Conservation (phyloP, 1,140 invertebrate genomes). For the Procambarus clarkii region DNA sequence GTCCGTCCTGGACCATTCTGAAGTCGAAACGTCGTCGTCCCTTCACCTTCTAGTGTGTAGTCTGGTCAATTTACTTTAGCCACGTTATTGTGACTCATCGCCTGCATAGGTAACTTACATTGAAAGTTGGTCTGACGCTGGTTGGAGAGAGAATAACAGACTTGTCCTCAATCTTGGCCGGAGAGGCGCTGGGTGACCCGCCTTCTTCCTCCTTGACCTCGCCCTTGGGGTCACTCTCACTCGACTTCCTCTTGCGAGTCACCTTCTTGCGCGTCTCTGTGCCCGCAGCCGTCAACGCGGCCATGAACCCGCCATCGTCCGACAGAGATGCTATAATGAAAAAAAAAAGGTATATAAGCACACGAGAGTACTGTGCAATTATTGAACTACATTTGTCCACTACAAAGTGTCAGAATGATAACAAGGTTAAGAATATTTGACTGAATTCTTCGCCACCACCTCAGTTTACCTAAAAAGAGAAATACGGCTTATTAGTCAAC, state of each 20-base stretch:
- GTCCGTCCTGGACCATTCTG: too few species aligned
- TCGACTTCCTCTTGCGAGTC: constrained; percentile 55
- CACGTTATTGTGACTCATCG: too few species aligned
- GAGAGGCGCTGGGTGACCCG: constrained; percentile 3
- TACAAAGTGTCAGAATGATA: too few species aligned
- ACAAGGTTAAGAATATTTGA: too few species aligned
- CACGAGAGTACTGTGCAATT: too few species aligned
- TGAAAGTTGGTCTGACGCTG: constrained; percentile 48
- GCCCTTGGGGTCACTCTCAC: constrained; percentile 37
- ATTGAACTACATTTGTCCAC: too few species aligned
- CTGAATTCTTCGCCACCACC: too few species aligned
- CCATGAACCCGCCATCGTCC: constrained; percentile 58
- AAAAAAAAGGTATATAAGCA: background rate
- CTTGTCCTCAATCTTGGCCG: constrained; percentile 18
- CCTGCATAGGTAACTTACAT: constrained; percentile 45
- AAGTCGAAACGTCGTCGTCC: too few species aligned
- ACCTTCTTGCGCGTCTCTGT: constrained; percentile 43
- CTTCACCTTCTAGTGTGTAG: too few species aligned
- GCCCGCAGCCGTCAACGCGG: constrained; percentile 44
- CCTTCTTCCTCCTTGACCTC: constrained; percentile 13
- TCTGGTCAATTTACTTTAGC: too few species aligned
- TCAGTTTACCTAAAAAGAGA: background rate
- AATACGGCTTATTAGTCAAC: too few species aligned
- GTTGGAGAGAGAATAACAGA: constrained; percentile 34
- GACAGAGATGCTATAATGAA: constrained; percentile 29